Evolutionary conservation across 2,888 invertebrate species (phyloP), one percentile per base, ranked within the genome.

Genomic region (Pandemis corylana): DNA sequence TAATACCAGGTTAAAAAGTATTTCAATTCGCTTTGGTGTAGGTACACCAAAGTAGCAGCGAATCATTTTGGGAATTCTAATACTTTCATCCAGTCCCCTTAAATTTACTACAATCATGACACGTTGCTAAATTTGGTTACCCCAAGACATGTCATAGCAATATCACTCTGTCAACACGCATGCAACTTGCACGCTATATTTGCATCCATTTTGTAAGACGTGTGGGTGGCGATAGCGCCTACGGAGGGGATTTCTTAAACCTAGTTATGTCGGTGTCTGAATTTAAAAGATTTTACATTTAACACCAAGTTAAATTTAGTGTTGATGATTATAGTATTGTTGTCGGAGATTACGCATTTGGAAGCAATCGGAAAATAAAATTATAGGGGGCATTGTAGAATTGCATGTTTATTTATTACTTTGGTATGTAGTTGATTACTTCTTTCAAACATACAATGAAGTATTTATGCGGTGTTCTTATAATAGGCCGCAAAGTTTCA

Each of bases 151-250:
- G 88, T 88, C 89, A 88, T 83, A 85, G 79, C 80, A 84, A 84
- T 84, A 85, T 87, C 87, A 86, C 83, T 80, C 82, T 87, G 89
- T 88, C 87, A 85, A 85, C 87, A 83, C 80, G 78, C 81, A 84
- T 82, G 84, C 85, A 82, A 83, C 81, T 83, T 80, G 84, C 90
- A 91, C 89, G 90, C 88, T 80, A 89, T 88, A 90, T 90, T 89
- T 86, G 84, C 90, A 90, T 89, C 85, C 83, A 87, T 88, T 90
- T 90, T 85, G 86, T 85, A 82, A 83, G 79, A 79, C 81, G 79
- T 79, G 79, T 81, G 79, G 78, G 77, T 77, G 77, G 79, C 56
- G 20, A 20, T 20, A 20, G 20, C 20, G 46, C 44, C 7, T 53
- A 7, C 56, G 20, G 56, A 36, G 56, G 56, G 15, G 20, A 56